Percentiles rank a stretch among this genome's conserved stretches.
Conservation (phyloP, 2,888 invertebrate species). For the Cerceris rybyensis region DNA sequence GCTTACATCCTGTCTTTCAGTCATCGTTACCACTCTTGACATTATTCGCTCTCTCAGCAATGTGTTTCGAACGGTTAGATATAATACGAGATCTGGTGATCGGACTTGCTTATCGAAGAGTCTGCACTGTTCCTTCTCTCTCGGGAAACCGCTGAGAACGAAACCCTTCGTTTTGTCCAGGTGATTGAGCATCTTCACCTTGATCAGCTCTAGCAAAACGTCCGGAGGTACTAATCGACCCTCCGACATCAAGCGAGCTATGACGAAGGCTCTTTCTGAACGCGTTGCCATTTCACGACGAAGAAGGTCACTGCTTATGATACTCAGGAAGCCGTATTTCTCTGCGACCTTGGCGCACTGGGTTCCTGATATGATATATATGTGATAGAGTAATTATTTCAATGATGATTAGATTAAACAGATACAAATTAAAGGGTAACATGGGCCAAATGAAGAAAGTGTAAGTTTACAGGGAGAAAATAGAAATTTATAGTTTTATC, state of each 20-base stretch:
- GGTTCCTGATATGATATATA: constrained; percentile 56
- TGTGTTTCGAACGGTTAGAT: constrained; percentile 59
- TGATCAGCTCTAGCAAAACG: constrained; percentile 65
- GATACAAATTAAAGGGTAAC: no score
- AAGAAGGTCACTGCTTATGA: constrained; percentile 62
- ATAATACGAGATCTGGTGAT: constrained; percentile 62
- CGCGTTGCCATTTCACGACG: constrained; percentile 63
- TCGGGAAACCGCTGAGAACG: constrained; percentile 69
- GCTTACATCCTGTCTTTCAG: constrained; percentile 10
- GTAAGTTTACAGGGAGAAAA: no score
- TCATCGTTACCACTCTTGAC: constrained; percentile 31
- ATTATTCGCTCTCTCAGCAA: constrained; percentile 60
- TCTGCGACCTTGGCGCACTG: constrained; percentile 49
- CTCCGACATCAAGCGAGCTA: constrained; percentile 69
- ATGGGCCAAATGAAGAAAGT: no score
- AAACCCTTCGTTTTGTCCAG: constrained; percentile 56
- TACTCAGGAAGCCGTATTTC: constrained; percentile 56
- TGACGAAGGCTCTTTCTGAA: constrained; percentile 57
- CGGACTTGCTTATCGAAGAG: constrained; percentile 63
- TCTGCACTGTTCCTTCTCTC: constrained; percentile 58
- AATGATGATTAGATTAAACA: background rate
- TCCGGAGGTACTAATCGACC: constrained; percentile 66
- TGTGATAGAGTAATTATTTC: background rate
- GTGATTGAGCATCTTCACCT: constrained; percentile 53
- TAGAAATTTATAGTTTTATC: no score